phyloP scores from a whole-genome alignment of 1,140 invertebrate species.

The Orchesella cincta region DNA sequence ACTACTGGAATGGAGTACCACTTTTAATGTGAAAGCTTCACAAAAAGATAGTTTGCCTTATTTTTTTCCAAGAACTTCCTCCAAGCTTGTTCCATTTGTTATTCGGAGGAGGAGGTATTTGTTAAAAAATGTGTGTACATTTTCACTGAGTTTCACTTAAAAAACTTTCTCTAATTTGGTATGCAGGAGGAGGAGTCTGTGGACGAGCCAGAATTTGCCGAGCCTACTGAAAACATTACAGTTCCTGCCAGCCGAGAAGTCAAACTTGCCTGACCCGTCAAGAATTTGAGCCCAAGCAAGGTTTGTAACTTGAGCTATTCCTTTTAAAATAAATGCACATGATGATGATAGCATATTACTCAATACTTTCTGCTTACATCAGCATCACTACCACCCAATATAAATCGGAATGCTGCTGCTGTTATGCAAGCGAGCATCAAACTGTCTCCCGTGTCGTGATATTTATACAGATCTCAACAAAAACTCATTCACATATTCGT shows the following conservation, averaged over 20 bases:
- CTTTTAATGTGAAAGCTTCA: background rate
- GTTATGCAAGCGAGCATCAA: slow-evolving; percentile 5
- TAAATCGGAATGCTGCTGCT: background rate
- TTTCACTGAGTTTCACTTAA: background rate
- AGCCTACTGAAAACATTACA: slow-evolving; percentile 67
- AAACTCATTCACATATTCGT: too few relatives aligned
- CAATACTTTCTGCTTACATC: background rate
- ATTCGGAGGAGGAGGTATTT: too few relatives aligned
- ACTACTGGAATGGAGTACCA: background rate
- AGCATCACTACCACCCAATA: background rate
- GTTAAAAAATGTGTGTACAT: background rate
- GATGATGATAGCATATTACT: background rate
- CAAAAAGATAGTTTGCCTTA: background rate
- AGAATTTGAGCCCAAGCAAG: slow-evolving; percentile 82
- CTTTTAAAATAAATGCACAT: background rate
- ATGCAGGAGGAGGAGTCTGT: slow-evolving; percentile 57
- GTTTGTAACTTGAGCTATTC: slow-evolving; percentile 59
- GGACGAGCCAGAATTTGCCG: slow-evolving; percentile 66
- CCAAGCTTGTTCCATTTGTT: too few relatives aligned
- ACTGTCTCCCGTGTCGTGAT: background rate
- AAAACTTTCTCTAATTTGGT: slow-evolving; percentile 5
- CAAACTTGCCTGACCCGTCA: slow-evolving; percentile 83
- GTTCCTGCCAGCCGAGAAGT: slow-evolving; percentile 79
- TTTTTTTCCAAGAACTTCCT: background rate
- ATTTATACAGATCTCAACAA: background rate